Evolutionary conservation across 2,888 invertebrate species (phyloP), one percentile per base, ranked within the genome.

Genomic region (Plemyria rubiginata): DNA sequence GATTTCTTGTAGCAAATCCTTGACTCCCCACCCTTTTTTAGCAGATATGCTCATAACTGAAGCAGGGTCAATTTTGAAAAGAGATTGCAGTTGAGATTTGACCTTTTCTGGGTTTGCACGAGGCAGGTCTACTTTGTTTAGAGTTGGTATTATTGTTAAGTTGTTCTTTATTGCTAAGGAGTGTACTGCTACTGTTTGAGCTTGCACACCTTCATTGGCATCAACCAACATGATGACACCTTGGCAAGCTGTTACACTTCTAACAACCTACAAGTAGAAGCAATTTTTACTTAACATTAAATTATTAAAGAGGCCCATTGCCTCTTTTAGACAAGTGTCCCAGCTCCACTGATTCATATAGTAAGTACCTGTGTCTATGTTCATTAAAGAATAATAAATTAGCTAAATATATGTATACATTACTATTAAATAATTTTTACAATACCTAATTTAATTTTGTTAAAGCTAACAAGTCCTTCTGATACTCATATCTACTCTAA

Each of bases 131-230:
- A 99, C 98, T 94, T 99, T 99, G 88, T 99, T 99, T 40, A 99
- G 92, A 0, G 98, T 98, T 0, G 99, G 99, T 77, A 99, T 95
- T 62, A 99, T 96, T 0, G 94, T 88, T 56, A 99, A 88, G 74
- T 98, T 95, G 70, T 95, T 95, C 55, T 95, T 95, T 86, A 96
- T 96, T 0, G 99, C 99, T 67, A 99, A 87, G 82, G 97, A 96
- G 88, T 98, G 99, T 78, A 99, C 99, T 13, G 99, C 99, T 1
- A 99, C 98, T 0, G 99, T 99, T 89, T 99, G 99, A 0, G 99
- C 99, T 92, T 99, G 98, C 2, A 99, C 96, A 8, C 97, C 97
- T 93, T 98, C 98, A 88, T 98, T 99, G 0, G 99, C 98, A 92
- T 99, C 99, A 0, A 99, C 98, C 54, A 99, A 88, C 59, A 99